Evolutionary conservation across 2,888 invertebrate genomes (phyloP).

Genomic region (Ephialtes manifestator): DNA sequence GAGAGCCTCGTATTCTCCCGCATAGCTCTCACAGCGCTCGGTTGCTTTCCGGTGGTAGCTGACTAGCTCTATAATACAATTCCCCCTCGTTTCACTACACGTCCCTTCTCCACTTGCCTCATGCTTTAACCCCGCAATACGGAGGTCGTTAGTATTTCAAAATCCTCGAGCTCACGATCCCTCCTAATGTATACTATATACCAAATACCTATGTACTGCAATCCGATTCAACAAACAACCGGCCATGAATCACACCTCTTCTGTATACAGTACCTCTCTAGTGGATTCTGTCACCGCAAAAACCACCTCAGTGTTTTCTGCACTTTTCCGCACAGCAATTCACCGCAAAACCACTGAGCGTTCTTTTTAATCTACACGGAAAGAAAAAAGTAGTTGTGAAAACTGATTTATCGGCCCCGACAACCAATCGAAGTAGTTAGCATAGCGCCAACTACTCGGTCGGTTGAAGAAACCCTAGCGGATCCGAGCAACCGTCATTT

Average conservation of each 20-base stretch:
- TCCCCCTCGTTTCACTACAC: constrained; percentile 52
- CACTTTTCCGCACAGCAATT: no score
- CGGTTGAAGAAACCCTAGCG: no score
- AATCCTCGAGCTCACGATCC: constrained; percentile 26
- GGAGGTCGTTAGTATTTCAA: constrained; percentile 77
- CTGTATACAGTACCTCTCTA: background rate
- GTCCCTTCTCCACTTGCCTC: background rate
- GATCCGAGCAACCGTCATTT: no score
- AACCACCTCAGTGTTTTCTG: no score
- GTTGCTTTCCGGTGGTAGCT: constrained; percentile 58
- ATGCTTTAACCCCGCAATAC: constrained; percentile 74
- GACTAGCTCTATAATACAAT: constrained; percentile 68
- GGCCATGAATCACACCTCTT: constrained; percentile 15
- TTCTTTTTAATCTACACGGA: no score
- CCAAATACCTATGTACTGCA: constrained; percentile 31
- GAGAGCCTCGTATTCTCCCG: constrained; percentile 43
- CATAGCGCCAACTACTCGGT: no score
- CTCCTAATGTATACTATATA: constrained; percentile 9
- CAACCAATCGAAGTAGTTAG: no score
- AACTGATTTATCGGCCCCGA: no score
- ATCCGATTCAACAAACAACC: constrained; percentile 40
- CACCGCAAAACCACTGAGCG: no score
- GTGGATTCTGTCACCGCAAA: no score
- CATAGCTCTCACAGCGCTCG: constrained; percentile 59
- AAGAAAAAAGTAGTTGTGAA: no score